These are phyloP conservation scores for Spodoptera littoralis DNA, from an alignment of 2,888 invertebrate genomes.

Conservation along the genomic window DNA sequence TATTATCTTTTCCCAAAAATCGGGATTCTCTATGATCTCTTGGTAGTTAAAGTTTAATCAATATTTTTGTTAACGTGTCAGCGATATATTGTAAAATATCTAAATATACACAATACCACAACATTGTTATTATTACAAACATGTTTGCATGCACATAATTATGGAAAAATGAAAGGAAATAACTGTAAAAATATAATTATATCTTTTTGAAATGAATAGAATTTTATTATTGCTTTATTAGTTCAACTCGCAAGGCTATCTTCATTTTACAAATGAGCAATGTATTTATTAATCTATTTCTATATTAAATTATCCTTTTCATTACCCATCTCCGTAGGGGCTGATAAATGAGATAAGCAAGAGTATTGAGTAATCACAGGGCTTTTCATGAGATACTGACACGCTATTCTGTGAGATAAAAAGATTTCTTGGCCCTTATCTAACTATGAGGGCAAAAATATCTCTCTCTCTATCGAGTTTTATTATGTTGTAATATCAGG, in stretches of 20 bases:
- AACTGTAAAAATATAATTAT: too few relatives aligned
- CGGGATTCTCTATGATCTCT: neutral
- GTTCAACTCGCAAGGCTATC: neutral
- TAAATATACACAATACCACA: too few relatives aligned
- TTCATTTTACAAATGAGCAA: neutral
- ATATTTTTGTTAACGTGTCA: too few relatives aligned
- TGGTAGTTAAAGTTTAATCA: too few relatives aligned
- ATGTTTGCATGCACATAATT: too few relatives aligned
- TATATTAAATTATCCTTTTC: constrained; percentile 30
- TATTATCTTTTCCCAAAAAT: neutral
- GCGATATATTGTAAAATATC: too few relatives aligned
- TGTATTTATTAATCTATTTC: constrained; percentile 22
- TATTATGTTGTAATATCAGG: too few relatives aligned
- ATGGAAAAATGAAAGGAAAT: too few relatives aligned
- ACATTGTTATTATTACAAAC: too few relatives aligned
- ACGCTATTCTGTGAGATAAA: constrained; percentile 37
- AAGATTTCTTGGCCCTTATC: constrained; percentile 15
- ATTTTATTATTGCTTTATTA: too few relatives aligned
- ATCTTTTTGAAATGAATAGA: neutral
- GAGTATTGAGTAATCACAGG: constrained; percentile 44
- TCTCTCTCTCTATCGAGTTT: too few relatives aligned
- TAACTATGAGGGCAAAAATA: neutral
- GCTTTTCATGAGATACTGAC: constrained; percentile 48
- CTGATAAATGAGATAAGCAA: constrained; percentile 36
- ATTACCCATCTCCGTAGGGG: constrained; percentile 9